Conservation (phyloP, 2,888 invertebrate genomes). For the Latheticus oryzae region DNA sequence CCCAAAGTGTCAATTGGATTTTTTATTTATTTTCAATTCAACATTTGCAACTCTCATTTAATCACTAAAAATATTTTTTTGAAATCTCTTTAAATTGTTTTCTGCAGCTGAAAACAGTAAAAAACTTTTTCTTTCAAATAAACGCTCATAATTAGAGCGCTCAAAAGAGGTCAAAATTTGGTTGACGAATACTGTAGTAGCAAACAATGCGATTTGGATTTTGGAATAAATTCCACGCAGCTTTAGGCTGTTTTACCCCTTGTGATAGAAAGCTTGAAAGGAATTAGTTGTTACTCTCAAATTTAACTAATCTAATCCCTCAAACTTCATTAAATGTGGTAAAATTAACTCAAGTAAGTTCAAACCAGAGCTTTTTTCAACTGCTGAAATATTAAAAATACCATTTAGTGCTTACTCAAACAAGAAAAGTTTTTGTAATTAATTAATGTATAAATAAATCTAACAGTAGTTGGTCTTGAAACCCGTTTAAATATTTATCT, state of each 20-base stretch:
- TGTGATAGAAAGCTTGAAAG: slow-evolving; percentile 15
- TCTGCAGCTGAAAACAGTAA: too few species aligned
- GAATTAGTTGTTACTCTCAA: slow-evolving; percentile 19
- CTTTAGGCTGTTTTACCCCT: slow-evolving; percentile 13
- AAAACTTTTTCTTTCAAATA: slow-evolving; percentile 1
- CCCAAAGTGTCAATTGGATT: too few species aligned
- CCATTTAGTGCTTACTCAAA: too few species aligned
- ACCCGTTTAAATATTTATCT: too few species aligned
- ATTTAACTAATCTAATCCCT: slow-evolving; percentile 13
- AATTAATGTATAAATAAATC: too few species aligned
- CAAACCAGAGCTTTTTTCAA: not conserved
- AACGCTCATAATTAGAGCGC: too few species aligned
- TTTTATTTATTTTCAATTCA: too few species aligned
- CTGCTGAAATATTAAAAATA: too few species aligned
- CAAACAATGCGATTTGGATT: slow-evolving; percentile 10
- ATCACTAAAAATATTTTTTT: not conserved
- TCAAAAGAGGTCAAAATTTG: slow-evolving; percentile 20
- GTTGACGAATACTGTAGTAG: slow-evolving; percentile 5
- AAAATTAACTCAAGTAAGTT: slow-evolving; percentile 14
- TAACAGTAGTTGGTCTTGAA: too few species aligned
- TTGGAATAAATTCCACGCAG: slow-evolving; percentile 6
- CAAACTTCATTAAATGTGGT: slow-evolving; percentile 10
- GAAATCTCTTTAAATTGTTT: too few species aligned
- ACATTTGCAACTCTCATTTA: not conserved
- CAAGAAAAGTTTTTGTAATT: too few species aligned